Evolutionary conservation across 2,797 vertebrate species (phyloP), one percentile per base, ranked within the genome.

Genomic region (Halcyon leucocephala): DNA sequence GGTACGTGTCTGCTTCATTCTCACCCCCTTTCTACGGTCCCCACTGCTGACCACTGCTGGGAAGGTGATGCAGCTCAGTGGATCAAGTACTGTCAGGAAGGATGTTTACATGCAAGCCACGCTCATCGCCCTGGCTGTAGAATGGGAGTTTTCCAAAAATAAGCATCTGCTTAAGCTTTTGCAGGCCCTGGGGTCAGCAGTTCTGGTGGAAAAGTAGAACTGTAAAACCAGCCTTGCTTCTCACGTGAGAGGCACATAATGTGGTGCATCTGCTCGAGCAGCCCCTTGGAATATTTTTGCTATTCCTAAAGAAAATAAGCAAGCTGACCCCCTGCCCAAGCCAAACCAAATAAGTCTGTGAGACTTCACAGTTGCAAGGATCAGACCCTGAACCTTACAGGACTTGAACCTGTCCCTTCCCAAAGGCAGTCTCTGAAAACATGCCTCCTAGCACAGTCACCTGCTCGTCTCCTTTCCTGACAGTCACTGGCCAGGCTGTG

Each of bases 1-100:
- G 4, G 31, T 24, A 86, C 0, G 0, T 62, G 35, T 44, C 19
- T 90, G 58, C 57, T 48, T 84, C 0, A 0, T 51, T 46, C 37
- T 84, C 29, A 29, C 18, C 44, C 17, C 9, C 31, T 3, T 81
- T 44, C 44, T 24, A 5, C 4, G 10, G 44, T 26, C 81, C 25
- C 60, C 76, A 33, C 64, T 12, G 14, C 37, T 44, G 48, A 64
- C 33, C 41, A 52, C 13, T 55, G 69, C 49, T 33, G 46, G 35
- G 29, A 89, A 72, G 60, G 49, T 12, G 37, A 82, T 35, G n/a
- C 33, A 79, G 37, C 37, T 62, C 54, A 18, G 19, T 16, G 49
- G 60, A 60, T 70, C 14, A 6, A 70, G 14, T 28, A 21, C 4
- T 8, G 22, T 24, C 69, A 58, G 5, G 48, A 18, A 1, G 33